These are phyloP conservation scores for Phlogophora meticulosa DNA, from an alignment of 2,888 invertebrate species.

Conservation along the genomic window DNA sequence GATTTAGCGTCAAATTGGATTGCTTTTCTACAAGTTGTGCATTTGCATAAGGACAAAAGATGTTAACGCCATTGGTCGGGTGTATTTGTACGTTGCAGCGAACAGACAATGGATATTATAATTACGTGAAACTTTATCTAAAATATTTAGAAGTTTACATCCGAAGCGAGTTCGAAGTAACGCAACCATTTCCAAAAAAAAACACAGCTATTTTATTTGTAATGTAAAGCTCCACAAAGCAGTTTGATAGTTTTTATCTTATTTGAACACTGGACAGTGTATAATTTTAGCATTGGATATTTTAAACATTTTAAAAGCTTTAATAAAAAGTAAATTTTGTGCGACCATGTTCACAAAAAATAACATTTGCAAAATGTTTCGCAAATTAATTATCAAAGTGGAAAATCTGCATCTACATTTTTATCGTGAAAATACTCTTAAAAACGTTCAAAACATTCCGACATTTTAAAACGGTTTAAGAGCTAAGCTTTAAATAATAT, in stretches of 20 bases:
- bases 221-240: background rate
- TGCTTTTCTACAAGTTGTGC: constrained; percentile 84
- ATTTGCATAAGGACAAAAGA: constrained; percentile 85
- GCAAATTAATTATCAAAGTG: constrained; percentile 60
- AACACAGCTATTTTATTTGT: background rate
- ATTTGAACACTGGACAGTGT: background rate
- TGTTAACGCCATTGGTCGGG: constrained; percentile 58
- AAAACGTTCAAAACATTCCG: constrained; percentile 49
- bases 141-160: constrained; percentile 7
- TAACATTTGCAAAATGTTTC: constrained; percentile 35
- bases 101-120: constrained; percentile 41
- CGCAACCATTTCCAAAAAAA: constrained; percentile 8
- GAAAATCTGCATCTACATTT: constrained; percentile 62
- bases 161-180: background rate
- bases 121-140: constrained; percentile 27
- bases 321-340: background rate
- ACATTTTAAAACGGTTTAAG: constrained; percentile 55
- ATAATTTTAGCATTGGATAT: background rate
- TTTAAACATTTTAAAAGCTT: constrained; percentile 15
- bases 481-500: constrained; percentile 57
- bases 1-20: constrained; percentile 87
- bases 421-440: constrained; percentile 55
- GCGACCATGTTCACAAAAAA: constrained; percentile 29
- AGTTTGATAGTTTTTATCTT: constrained; percentile 10
- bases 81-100: constrained; percentile 35